Conservation (phyloP, 2,113 vertebrate species). For the Microtus pennsylvanicus region DNA sequence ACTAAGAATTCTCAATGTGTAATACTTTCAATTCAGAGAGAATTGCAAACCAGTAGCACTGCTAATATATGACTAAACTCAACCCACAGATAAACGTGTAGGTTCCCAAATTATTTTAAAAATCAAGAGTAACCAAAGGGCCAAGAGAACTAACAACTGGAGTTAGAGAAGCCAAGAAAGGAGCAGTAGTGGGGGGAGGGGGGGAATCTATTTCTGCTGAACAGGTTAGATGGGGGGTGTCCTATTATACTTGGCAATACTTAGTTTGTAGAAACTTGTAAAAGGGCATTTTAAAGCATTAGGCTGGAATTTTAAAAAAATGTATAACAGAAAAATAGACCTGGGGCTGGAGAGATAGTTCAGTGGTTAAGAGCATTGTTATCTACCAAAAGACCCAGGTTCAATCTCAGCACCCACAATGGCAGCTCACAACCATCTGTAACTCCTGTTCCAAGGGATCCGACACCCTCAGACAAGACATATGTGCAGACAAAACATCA, state of each 20-base stretch:
- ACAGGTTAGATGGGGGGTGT: neutral
- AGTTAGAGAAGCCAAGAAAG: neutral
- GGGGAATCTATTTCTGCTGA: neutral
- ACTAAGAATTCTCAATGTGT: neutral
- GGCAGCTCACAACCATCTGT: neutral
- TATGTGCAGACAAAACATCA: neutral
- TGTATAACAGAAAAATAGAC: neutral
- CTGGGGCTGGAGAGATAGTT: neutral
- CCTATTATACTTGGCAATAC: neutral
- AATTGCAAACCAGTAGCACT: neutral
- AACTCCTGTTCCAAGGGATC: neutral
- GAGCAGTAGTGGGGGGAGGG: neutral
- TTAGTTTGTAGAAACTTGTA: neutral
- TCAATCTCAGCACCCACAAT: neutral
- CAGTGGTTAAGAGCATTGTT: neutral
- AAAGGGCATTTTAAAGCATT: neutral
- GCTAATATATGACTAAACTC: neutral
- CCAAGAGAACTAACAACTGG: neutral
- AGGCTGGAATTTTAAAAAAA: neutral
- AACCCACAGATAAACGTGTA: neutral
- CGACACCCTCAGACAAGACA: neutral
- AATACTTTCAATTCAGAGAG: neutral
- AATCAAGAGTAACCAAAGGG: neutral
- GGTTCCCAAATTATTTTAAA: neutral
- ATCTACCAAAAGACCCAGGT: neutral